Evolutionary conservation across 2,113 vertebrate genomes (phyloP).

Genomic region (Ramphastos sulfuratus): DNA sequence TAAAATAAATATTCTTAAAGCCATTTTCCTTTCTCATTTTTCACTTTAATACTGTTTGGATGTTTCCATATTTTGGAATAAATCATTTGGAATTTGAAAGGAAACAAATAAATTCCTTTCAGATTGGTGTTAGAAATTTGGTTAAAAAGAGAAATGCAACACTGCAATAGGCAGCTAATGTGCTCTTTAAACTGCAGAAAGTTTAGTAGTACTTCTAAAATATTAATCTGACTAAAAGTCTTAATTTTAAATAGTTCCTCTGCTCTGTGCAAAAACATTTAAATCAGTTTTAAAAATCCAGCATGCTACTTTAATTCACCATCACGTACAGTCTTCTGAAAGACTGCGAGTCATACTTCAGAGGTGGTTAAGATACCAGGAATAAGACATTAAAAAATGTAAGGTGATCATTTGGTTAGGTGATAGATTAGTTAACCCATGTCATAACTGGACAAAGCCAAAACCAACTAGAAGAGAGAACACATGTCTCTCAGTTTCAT

Average conservation of each 20-base stretch:
- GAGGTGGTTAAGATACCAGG: neutral
- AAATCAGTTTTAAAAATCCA: neutral
- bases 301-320: neutral
- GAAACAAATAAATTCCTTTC: neutral
- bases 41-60: neutral
- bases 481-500: neutral
- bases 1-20: neutral
- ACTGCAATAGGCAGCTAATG: neutral
- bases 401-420: neutral
- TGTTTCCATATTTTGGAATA: neutral
- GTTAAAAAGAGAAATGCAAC: neutral
- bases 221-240: neutral
- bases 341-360: neutral
- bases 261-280: neutral
- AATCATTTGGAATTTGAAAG: neutral
- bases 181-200: neutral
- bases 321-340: neutral
- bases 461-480: neutral
- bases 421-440: neutral
- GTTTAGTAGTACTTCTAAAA: neutral
- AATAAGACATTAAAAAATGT: neutral
- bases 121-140: neutral
- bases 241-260: neutral
- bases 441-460: neutral
- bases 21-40: neutral